phyloP scores from a whole-genome alignment of 2,888 invertebrate species.

The Pachymerium ferrugineum region DNA sequence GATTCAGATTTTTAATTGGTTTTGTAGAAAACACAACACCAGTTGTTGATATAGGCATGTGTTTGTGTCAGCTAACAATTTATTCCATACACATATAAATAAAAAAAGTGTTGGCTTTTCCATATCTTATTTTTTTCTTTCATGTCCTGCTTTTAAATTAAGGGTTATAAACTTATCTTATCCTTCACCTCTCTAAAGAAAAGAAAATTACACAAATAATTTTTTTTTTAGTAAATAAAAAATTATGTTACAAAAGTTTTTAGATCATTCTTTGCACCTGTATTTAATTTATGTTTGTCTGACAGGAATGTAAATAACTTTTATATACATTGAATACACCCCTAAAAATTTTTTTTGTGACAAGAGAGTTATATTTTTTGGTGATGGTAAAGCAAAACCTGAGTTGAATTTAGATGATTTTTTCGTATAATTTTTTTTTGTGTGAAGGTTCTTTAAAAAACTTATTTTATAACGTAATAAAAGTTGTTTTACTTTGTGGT shows the following conservation, averaged over 20 bases:
- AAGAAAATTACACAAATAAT: no score
- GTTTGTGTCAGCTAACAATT: no score
- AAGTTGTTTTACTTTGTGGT: neutral
- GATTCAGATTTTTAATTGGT: neutral
- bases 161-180: no score
- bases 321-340: no score
- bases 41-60: neutral
- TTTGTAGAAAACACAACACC: neutral
- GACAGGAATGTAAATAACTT: neutral
- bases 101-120: no score
- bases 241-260: neutral
- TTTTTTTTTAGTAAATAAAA: neutral
- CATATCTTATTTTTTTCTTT: no score
- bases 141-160: no score
- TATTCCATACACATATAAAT: no score
- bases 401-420: neutral
- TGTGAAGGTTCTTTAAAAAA: no score
- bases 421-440: neutral
- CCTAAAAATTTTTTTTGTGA: neutral
- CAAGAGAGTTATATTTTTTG: neutral
- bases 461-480: neutral
- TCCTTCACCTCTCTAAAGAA: no score
- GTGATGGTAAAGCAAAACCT: neutral
- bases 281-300: neutral
- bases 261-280: neutral